phyloP scores from a whole-genome alignment of 2,113 vertebrate genomes.

The Neoarius graeffei region DNA sequence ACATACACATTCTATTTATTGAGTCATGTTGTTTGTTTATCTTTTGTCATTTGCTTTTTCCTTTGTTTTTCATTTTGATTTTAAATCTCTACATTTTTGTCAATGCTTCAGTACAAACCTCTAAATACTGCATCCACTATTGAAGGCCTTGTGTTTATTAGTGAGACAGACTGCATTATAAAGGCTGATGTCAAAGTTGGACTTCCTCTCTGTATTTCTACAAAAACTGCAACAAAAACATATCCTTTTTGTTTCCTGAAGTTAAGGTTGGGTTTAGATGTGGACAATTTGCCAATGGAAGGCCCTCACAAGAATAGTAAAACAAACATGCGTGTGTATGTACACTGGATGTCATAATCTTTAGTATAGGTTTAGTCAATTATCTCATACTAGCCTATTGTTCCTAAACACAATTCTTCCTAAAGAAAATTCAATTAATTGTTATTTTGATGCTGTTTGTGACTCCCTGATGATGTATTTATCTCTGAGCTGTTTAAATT shows the following conservation, averaged over 20 bases:
- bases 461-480: slow-evolving; percentile 69
- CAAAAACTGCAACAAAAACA: background rate
- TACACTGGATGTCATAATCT: slow-evolving; percentile 45
- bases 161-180: slow-evolving; percentile 43
- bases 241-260: background rate
- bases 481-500: slow-evolving; percentile 68
- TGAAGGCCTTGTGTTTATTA: slow-evolving; percentile 28
- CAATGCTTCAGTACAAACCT: background rate
- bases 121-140: background rate
- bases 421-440: slow-evolving; percentile 70
- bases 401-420: slow-evolving; percentile 58
- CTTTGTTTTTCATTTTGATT: no score
- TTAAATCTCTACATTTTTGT: background rate
- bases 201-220: slow-evolving; percentile 13
- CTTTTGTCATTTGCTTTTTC: background rate
- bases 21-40: no score
- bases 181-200: slow-evolving; percentile 41
- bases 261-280: background rate
- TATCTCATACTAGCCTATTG: slow-evolving; percentile 52
- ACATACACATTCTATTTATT: background rate
- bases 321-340: slow-evolving; percentile 26
- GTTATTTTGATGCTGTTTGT: slow-evolving; percentile 70
- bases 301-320: background rate
- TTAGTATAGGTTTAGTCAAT: slow-evolving; percentile 56
- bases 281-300: background rate